phyloP scores from a whole-genome alignment of 2,797 vertebrate species.

The Smutsia gigantea region DNA sequence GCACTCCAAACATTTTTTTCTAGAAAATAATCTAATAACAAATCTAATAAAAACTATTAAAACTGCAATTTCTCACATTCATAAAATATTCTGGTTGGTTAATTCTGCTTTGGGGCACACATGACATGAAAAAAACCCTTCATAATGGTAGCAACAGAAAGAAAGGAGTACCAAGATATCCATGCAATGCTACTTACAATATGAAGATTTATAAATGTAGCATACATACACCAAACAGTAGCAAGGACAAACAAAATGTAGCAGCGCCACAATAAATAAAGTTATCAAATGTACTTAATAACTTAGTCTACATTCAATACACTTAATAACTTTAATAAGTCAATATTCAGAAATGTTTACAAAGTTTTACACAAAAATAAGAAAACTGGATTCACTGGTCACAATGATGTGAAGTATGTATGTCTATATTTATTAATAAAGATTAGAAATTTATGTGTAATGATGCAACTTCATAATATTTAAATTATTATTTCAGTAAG shows the following conservation, averaged over 20 bases:
- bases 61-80: background rate
- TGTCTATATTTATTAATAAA: background rate
- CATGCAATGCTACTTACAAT: background rate
- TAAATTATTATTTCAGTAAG: constrained; percentile 32
- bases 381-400: background rate
- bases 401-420: background rate
- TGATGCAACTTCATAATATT: background rate
- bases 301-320: no score
- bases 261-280: background rate
- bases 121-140: background rate
- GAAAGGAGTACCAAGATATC: background rate
- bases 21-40: background rate
- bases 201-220: background rate
- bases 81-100: background rate
- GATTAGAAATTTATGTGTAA: constrained; percentile 30
- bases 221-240: background rate
- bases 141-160: background rate
- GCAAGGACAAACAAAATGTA: constrained; percentile 19
- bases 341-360: background rate
- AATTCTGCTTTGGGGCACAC: background rate
- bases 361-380: background rate
- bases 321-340: background rate
- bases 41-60: background rate
- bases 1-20: background rate
- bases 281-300: background rate